Conservation (phyloP, 2,797 vertebrate species). For the Lagorchestes hirsutus region DNA sequence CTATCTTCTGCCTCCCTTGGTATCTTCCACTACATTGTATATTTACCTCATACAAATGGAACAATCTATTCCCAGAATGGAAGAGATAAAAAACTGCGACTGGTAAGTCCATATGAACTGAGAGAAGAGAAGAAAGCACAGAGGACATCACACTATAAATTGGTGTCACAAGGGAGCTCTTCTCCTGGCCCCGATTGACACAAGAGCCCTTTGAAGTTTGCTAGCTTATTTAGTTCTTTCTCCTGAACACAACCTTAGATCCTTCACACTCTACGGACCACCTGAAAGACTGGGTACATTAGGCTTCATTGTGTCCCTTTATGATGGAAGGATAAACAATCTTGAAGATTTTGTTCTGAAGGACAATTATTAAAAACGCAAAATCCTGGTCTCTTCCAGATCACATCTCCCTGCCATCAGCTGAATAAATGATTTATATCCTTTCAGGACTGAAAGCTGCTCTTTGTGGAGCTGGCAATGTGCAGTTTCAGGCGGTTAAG, state of each 20-base stretch:
- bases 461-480: conserved; percentile 16
- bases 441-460: conserved; percentile 46
- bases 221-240: neutral
- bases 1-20: neutral
- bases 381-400: conserved; percentile 51
- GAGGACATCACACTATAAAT: neutral
- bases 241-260: neutral
- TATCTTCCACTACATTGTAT: neutral
- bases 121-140: neutral
- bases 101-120: neutral
- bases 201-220: neutral
- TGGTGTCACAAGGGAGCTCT: neutral
- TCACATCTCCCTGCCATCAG: conserved; percentile 30
- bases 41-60: conserved; percentile 29
- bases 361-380: conserved; percentile 65
- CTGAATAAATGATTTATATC: conserved; percentile 62
- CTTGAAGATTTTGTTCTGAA: conserved; percentile 17
- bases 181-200: neutral
- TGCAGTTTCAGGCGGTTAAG: conserved; percentile 60
- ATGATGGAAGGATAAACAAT: conserved; percentile 50
- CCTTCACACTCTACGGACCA: neutral
- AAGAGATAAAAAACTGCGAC: conserved; percentile 32
- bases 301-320: conserved; percentile 44
- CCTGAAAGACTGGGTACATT: neutral
- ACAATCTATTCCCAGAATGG: conserved; percentile 24